Base-by-base conservation (phyloP, 2,888 invertebrate genomes). In the Lagria hirta region DNA sequence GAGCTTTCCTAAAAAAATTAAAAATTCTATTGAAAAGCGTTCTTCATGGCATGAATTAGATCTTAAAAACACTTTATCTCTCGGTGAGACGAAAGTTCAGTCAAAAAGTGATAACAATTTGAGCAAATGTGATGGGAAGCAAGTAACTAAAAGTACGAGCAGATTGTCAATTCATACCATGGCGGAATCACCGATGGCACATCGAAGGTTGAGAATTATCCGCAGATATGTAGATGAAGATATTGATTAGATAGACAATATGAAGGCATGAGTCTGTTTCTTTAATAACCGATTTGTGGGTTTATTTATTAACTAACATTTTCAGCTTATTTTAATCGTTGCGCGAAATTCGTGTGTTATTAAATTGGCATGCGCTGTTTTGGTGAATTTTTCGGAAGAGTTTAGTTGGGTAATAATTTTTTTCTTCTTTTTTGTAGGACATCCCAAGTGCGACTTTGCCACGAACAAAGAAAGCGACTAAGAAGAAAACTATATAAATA, bases 391-490 rank as follows among this genome's bases (percentile, higher is more conserved):
- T 18, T 17, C 11, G 5, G 12, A 26, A 16, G 35, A 7, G n/a
- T n/a, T 12, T 7, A 7, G 27, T 27, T 27, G 4, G 4, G 11
- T 11, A 3, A 4, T 27, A 27, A 13, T 30, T 30, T 30, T 16
- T 8, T 26, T 29, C 23, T 8, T 35, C 26, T 26, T 21, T 26
- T 35, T 12, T 82, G 64, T 77, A 83, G 83, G 80, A 81, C 69
- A 73, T 78, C 72, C 74, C 78, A 73, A 81, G 79, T 70, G 83
- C 84, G 66, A 86, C 86, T 57, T 76, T 86, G 57, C 86, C 86
- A 57, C 80, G 85, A 69, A 80, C 78, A 75, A 84, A 84, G 77
- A 84, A 84, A 72, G 71, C 81, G 49, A 79, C 75, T 68, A 86
- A 85, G 77, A 82, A 85, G 76, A 84, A 84, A 76, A 80, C 71